These are phyloP conservation scores for Aphaenogaster rudis DNA, from an alignment of 1,140 invertebrate species.

Conservation along the genomic window DNA sequence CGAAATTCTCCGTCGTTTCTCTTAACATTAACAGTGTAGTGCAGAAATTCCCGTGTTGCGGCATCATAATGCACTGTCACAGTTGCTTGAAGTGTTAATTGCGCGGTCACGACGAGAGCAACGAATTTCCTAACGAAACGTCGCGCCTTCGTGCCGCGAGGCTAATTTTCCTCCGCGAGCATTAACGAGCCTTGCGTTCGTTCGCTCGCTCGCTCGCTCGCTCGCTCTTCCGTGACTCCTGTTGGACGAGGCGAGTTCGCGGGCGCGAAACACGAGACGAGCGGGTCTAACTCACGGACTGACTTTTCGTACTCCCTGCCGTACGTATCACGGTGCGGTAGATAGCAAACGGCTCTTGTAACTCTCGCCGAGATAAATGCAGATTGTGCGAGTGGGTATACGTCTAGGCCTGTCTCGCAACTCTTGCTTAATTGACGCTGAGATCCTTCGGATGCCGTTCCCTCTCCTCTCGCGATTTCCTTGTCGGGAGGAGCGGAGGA, in stretches of 20 bases:
- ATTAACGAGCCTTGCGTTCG: slow-evolving; percentile 54
- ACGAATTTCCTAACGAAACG: slow-evolving; percentile 47
- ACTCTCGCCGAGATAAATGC: slow-evolving; percentile 75
- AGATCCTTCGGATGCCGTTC: slow-evolving; percentile 77
- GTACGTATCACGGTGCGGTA: slow-evolving; percentile 38
- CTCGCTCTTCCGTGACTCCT: slow-evolving; percentile 52
- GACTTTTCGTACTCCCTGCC: slow-evolving; percentile 51
- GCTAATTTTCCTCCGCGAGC: slow-evolving; percentile 53
- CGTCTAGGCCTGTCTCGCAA: slow-evolving; percentile 79
- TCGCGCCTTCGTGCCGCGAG: slow-evolving; percentile 39
- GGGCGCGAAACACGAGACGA: slow-evolving; percentile 47
- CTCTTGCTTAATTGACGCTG: slow-evolving; percentile 81
- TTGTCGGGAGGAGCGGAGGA: slow-evolving; percentile 19
- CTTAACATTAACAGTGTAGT: neutral
- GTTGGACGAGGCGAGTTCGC: slow-evolving; percentile 29
- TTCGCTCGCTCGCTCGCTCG: slow-evolving; percentile 28
- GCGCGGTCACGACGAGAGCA: slow-evolving; percentile 29
- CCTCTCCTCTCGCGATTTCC: slow-evolving; percentile 56
- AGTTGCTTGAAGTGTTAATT: slow-evolving; percentile 7
- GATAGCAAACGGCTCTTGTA: slow-evolving; percentile 69
- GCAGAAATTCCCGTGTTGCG: slow-evolving; percentile 13
- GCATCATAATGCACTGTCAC: slow-evolving; percentile 22
- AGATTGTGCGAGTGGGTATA: slow-evolving; percentile 79
- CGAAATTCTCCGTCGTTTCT: neutral
- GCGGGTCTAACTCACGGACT: slow-evolving; percentile 42